A percentile compares a stretch with the other conserved stretches of the same genome.
Conservation (phyloP, 2,113 vertebrate species). For the Pseudopodoces humilis region DNA sequence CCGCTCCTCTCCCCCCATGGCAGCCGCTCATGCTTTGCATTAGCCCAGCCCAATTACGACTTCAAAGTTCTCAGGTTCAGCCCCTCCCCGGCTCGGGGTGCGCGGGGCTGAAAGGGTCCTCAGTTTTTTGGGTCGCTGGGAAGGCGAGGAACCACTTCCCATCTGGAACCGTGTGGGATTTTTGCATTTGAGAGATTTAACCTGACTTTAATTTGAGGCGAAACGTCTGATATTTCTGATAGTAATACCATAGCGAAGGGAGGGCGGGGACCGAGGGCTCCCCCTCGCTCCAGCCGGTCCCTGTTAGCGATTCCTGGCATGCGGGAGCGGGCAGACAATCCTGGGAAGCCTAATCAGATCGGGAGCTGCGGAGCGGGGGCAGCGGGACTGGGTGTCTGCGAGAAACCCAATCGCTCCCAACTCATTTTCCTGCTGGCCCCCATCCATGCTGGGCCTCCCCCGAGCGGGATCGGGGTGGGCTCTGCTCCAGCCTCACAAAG, state of each 20-base stretch:
- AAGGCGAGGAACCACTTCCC: constrained; percentile 52
- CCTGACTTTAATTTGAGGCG: constrained; percentile 77
- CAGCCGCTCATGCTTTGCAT: constrained; percentile 58
- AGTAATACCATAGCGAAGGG: constrained; percentile 61
- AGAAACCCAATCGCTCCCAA: constrained; percentile 12
- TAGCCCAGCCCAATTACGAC: constrained; percentile 49
- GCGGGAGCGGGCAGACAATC: background rate
- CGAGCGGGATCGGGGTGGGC: background rate
- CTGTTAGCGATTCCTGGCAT: constrained; percentile 60
- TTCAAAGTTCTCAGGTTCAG: constrained; percentile 64
- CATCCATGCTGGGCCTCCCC: background rate
- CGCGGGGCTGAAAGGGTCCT: constrained; percentile 39
- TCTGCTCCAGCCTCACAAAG: background rate
- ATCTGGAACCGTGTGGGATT: constrained; percentile 75
- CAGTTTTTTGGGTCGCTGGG: background rate
- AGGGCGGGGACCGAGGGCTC: background rate
- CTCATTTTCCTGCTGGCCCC: constrained; percentile 1
- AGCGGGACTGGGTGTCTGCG: constrained; percentile 33
- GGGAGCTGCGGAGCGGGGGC: background rate
- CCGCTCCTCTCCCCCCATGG: background rate
- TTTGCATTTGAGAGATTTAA: constrained; percentile 72
- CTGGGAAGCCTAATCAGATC: constrained; percentile 28
- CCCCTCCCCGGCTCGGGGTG: background rate
- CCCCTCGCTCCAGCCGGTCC: constrained; percentile 47
- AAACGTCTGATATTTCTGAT: constrained; percentile 79